Evolutionary conservation across 2,113 vertebrate species (phyloP), one percentile per base, ranked within the genome.

Genomic region (Madoqua kirkii): DNA sequence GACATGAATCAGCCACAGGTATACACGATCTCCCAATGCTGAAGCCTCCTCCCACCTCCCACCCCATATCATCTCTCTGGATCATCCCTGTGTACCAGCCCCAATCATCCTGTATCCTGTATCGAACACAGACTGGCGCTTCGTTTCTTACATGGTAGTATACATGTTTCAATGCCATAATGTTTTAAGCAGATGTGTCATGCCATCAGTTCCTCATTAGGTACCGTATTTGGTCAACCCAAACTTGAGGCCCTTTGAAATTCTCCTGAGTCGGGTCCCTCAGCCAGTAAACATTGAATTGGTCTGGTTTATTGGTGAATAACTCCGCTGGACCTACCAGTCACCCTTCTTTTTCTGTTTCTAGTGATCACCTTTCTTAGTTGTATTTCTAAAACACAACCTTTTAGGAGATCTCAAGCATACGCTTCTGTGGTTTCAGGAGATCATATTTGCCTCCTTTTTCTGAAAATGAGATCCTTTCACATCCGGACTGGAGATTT

Each of bases 401-500:
- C 36, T 83, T 48, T 91, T 48, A 60, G 40, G n/a, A 7, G 9
- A 2, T 97, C 50, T 71, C n/a, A n/a, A 81, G 11, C 43, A 48
- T 52, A 50, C 74, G 23, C 40, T 7, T 76, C 71, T 74, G 19
- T 86, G 15, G 54, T 76, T 57, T 92, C 40, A 82, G 45, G 36
- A 92, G 33, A 94, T 40, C 74, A 25, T 19, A 31, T 62, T 78
- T 62, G 87, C 48, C 33, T 57, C 17, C 25, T 54, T 93, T 96
- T 91, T 45, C 88, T 96, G 57, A 92, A 92, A 94, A 85, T 83
- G 91, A 96, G 62, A 78, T 60, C 57, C 76, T 92, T 92, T 36
- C 16, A 23, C 83, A 91, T 89, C 76, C 84, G 74, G 36, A 85
- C 55, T 64, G 4, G 23, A 96, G 67, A 59, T 48, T 89, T 96